Percentiles rank a stretch among this genome's conserved stretches.
Evolutionary conservation across 2,113 vertebrate species (phyloP).

Genomic region (Podocnemis expansa): DNA sequence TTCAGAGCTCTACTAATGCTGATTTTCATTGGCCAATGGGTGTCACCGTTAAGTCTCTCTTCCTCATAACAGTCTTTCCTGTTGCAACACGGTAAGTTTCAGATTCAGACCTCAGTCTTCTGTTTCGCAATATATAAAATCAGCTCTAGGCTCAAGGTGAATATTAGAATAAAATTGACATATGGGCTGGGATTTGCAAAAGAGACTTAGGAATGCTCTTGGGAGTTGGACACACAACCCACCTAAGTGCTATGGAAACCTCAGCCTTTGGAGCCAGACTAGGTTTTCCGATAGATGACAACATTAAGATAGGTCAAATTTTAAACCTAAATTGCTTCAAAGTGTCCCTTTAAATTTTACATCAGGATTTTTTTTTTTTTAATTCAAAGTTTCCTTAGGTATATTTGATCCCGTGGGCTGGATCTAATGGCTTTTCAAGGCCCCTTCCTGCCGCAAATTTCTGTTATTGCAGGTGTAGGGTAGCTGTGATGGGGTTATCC

Average conservation of each 20-base stretch:
- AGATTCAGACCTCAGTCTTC: neutral
- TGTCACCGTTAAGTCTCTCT: fast-evolving
- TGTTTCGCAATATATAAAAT: neutral
- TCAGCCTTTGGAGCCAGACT: neutral
- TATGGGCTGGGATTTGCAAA: neutral
- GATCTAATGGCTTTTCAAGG: neutral
- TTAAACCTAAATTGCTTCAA: slow-evolving; percentile 53
- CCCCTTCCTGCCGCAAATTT: neutral
- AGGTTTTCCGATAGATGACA: slow-evolving; percentile 28
- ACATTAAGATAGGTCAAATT: slow-evolving; percentile 57
- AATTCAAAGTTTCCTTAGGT: slow-evolving; percentile 25
- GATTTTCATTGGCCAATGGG: neutral
- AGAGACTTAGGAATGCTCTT: neutral
- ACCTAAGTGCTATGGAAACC: neutral
- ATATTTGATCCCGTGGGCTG: neutral
- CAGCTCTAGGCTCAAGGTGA: neutral
- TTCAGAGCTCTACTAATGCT: neutral
- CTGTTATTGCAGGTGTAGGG: slow-evolving; percentile 18
- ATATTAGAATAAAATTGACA: neutral
- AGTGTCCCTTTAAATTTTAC: slow-evolving; percentile 46
- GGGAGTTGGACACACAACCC: neutral
- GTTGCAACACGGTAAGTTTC: too few relatives aligned
- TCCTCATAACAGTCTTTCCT: too few relatives aligned
- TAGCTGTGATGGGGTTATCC: slow-evolving; percentile 55
- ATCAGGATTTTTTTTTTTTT: slow-evolving; percentile 57